Conservation (phyloP, 2,113 vertebrate genomes). For the Lanius ludovicianus region DNA sequence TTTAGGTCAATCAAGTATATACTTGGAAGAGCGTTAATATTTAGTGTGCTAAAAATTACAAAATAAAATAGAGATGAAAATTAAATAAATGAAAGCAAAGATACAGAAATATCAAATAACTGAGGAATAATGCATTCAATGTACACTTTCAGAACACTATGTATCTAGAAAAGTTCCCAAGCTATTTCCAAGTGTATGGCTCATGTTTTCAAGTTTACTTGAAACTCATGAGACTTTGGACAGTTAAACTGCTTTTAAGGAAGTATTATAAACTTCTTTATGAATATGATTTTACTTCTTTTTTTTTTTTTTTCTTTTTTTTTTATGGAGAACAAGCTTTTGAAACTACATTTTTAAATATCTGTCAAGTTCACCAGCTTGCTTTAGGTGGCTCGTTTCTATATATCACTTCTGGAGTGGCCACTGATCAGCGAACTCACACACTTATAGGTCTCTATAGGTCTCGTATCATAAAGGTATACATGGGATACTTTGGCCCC, state of each 20-base stretch:
- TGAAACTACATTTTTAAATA: neutral
- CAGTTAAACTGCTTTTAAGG: neutral
- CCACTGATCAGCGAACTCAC: neutral
- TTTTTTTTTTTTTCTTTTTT: rapidly evolving
- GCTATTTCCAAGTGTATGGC: neutral
- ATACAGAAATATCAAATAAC: neutral
- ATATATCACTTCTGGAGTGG: neutral
- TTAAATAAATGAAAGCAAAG: neutral
- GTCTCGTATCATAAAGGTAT: neutral
- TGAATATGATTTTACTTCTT: rapidly evolving
- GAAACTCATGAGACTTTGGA: neutral
- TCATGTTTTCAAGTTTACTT: neutral
- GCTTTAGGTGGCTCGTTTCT: neutral
- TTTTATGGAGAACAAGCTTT: neutral
- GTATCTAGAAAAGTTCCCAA: neutral
- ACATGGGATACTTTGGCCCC: neutral
- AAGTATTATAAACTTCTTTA: neutral
- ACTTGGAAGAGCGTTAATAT: neutral
- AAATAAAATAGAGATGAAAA: neutral
- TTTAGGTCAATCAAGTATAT: conserved; percentile 6
- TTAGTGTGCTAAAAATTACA: neutral
- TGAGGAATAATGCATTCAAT: neutral
- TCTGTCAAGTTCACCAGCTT: neutral
- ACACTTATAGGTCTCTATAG: neutral
- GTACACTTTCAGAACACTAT: neutral